phyloP scores from a whole-genome alignment of 2,797 vertebrate genomes.

The Malacoctenus gilli region DNA sequence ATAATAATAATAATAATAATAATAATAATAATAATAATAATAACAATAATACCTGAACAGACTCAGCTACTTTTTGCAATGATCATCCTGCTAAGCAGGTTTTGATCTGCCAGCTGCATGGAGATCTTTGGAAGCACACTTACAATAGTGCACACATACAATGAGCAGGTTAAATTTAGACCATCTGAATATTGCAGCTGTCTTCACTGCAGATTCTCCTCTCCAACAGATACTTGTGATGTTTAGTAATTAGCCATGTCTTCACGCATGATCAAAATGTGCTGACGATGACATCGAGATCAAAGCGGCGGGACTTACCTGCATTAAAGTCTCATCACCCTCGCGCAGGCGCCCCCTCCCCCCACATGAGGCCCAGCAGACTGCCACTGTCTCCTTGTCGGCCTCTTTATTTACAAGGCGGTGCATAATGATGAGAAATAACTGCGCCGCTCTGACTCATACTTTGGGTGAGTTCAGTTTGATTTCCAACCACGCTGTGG shows the following conservation, averaged over 20 bases:
- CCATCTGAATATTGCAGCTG: too few relatives aligned
- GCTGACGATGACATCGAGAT: too few relatives aligned
- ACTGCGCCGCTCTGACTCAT: slow-evolving; percentile 74
- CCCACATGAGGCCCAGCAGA: slow-evolving; percentile 64
- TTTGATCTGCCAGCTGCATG: slow-evolving; percentile 57
- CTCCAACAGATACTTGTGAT: too few relatives aligned
- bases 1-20: slow-evolving; percentile 68
- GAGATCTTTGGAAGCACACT: too few relatives aligned
- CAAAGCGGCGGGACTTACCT: neutral
- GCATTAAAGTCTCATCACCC: slow-evolving; percentile 41
- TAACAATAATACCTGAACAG: slow-evolving; percentile 43
- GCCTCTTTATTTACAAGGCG: slow-evolving; percentile 67
- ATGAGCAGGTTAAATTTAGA: too few relatives aligned
- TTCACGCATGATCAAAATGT: too few relatives aligned
- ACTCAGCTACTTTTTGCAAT: slow-evolving; percentile 67
- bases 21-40: slow-evolving; percentile 64
- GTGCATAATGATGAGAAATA: slow-evolving; percentile 77
- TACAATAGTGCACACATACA: too few relatives aligned
- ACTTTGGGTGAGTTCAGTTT: slow-evolving; percentile 65
- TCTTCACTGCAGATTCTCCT: too few relatives aligned
- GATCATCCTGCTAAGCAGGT: slow-evolving; percentile 54
- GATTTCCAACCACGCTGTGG: slow-evolving; percentile 71
- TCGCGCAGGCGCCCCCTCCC: slow-evolving; percentile 35
- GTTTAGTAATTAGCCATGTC: too few relatives aligned
- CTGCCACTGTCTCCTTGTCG: slow-evolving; percentile 54